Conservation (phyloP, 1,140 invertebrate genomes). For the Muscidifurax raptorellus region DNA sequence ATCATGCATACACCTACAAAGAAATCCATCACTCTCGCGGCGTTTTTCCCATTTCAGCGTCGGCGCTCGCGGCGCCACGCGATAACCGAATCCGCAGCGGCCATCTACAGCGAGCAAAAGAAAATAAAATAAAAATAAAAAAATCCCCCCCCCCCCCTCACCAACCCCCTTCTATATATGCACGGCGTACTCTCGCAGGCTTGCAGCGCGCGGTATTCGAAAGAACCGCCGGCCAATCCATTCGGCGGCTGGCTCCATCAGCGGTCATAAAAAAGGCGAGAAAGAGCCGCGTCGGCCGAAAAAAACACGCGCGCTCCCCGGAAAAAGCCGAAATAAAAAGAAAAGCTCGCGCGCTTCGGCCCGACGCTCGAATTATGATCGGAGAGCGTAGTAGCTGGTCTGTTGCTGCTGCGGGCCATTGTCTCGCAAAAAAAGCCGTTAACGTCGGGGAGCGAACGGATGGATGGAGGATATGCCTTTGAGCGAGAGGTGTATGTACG, state of each 20-base stretch:
- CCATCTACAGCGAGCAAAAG: background rate
- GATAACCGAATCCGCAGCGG: background rate
- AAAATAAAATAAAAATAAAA: background rate
- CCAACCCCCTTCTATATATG: background rate
- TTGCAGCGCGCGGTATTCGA: background rate
- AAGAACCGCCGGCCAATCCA: background rate
- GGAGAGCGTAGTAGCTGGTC: background rate
- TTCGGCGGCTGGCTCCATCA: background rate
- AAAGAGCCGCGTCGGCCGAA: background rate
- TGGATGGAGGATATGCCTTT: constrained; percentile 70
- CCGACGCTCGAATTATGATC: constrained; percentile 7
- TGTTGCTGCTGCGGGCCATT: constrained; percentile 50
- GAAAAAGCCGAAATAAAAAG: constrained; percentile 10
- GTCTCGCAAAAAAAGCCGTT: constrained; percentile 49
- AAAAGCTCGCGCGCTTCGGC: background rate
- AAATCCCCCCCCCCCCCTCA: background rate
- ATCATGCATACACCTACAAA: background rate
- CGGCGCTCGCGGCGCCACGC: background rate
- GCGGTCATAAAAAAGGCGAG: background rate
- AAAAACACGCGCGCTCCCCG: background rate
- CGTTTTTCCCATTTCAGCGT: background rate
- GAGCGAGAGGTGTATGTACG: constrained; percentile 55
- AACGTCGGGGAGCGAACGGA: constrained; percentile 61
- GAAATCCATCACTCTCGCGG: background rate
- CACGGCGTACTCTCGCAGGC: background rate